Conservation (phyloP, 64 coral and sea anemone genomes). For the Montipora cactus region DNA sequence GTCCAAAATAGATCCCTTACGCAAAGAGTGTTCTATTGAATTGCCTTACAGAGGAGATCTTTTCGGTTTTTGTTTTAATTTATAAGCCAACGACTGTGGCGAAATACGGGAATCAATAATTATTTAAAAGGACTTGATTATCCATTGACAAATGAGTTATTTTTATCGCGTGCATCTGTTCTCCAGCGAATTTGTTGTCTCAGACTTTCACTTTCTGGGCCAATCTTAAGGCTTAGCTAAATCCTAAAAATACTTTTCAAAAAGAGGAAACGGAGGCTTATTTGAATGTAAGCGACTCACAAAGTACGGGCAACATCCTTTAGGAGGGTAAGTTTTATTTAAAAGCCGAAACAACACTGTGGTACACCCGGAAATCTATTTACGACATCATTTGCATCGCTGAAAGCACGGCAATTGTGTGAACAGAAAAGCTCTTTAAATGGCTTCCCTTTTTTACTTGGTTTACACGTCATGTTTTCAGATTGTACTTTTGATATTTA, state of each 20-base stretch:
- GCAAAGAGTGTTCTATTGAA: not conserved
- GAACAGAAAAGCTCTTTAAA: conserved; percentile 2
- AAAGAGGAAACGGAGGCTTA: not conserved
- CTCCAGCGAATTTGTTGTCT: not conserved
- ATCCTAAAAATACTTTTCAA: conserved; percentile 7
- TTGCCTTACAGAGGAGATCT: not conserved
- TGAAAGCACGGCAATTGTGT: not conserved
- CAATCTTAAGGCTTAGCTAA: not conserved
- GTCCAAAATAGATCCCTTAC: not conserved
- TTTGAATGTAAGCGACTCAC: not conserved
- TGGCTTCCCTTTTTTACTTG: not conserved
- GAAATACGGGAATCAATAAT: not conserved
- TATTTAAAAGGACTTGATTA: not conserved
- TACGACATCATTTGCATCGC: not conserved
- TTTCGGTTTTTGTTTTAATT: not conserved
- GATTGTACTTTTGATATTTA: not conserved
- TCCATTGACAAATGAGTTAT: conserved; percentile 28
- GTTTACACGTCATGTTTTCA: not conserved
- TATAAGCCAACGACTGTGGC: not conserved
- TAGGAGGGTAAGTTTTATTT: not conserved
- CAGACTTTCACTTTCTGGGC: not conserved
- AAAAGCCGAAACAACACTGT: not conserved
- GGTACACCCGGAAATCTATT: conserved; percentile 1
- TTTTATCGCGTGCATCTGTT: conserved; percentile 34
- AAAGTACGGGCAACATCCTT: not conserved